These are phyloP conservation scores for Arctopsyche grandis DNA, from an alignment of 1,140 invertebrate genomes.

Conservation along the genomic window DNA sequence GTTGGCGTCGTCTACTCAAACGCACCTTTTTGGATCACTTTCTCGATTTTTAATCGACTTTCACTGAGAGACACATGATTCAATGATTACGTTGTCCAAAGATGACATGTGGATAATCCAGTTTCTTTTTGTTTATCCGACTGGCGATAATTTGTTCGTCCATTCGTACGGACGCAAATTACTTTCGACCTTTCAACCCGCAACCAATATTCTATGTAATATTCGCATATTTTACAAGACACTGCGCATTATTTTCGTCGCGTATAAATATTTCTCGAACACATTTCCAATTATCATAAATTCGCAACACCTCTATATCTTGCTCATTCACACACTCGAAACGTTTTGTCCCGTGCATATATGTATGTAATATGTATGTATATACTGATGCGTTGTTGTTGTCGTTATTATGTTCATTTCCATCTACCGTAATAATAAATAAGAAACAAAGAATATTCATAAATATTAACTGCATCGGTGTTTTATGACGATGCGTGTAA, in stretches of 20 bases:
- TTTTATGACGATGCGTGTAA: neutral
- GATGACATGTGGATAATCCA: neutral
- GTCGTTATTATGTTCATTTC: slow-evolving; percentile 1
- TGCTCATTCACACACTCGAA: slow-evolving; percentile 5
- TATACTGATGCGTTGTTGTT: neutral
- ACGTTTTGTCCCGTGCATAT: neutral
- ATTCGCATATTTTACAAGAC: slow-evolving; percentile 26
- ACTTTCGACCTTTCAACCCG: slow-evolving; percentile 7
- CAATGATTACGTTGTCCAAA: neutral
- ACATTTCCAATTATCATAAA: slow-evolving; percentile 50
- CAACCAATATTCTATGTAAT: slow-evolving; percentile 16
- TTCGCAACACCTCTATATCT: slow-evolving; percentile 15
- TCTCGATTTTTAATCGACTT: slow-evolving; percentile 29
- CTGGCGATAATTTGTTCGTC: neutral
- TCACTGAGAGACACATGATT: slow-evolving; percentile 1
- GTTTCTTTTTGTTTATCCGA: too few relatives aligned
- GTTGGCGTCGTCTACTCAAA: neutral
- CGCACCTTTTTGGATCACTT: slow-evolving; percentile 5
- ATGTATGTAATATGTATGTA: neutral
- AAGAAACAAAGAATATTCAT: slow-evolving; percentile 1
- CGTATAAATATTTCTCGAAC: slow-evolving; percentile 22
- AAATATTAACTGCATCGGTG: neutral
- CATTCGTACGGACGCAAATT: neutral
- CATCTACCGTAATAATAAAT: neutral
- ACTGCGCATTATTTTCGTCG: neutral